These are phyloP conservation scores for Pseudomyrmex pallidus DNA, from an alignment of 1,140 invertebrate species.

Conservation along the genomic window DNA sequence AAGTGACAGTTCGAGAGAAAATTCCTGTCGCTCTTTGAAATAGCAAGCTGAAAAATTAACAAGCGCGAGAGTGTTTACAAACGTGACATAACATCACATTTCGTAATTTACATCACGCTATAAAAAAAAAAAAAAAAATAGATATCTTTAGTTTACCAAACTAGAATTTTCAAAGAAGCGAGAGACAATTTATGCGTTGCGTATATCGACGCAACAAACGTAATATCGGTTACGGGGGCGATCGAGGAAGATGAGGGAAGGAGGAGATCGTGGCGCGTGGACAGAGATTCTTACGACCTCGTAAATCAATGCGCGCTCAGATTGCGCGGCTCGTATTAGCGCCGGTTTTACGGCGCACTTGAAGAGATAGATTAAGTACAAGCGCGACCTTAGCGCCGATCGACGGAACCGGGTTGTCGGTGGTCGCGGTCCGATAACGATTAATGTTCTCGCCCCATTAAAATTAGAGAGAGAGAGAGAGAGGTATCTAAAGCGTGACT, in stretches of 20 bases:
- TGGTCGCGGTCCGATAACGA: slow-evolving; percentile 47
- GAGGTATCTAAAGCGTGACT: slow-evolving; percentile 6
- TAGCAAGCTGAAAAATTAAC: not conserved
- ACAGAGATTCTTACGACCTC: slow-evolving; percentile 79
- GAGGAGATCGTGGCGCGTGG: slow-evolving; percentile 73
- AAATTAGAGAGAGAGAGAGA: slow-evolving; percentile 26
- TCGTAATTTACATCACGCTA: not conserved
- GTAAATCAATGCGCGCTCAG: slow-evolving; percentile 81
- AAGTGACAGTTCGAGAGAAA: not conserved
- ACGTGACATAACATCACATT: not conserved
- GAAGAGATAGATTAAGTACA: slow-evolving; percentile 71
- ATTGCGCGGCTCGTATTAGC: slow-evolving; percentile 80
- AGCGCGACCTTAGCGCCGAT: slow-evolving; percentile 49
- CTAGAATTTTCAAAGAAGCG: not conserved
- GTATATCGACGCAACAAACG: slow-evolving; percentile 18
- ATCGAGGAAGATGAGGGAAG: slow-evolving; percentile 41
- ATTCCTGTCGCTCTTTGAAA: not conserved
- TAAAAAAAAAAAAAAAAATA: not conserved
- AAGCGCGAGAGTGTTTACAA: not conserved
- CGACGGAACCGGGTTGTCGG: slow-evolving; percentile 49
- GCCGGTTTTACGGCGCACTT: slow-evolving; percentile 81
- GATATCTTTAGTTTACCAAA: not conserved
- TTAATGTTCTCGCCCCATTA: slow-evolving; percentile 13
- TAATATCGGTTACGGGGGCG: slow-evolving; percentile 48
- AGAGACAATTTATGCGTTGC: slow-evolving; percentile 3